Evolutionary conservation across 1,140 invertebrate species (phyloP).

Genomic region (Lerema accius): DNA sequence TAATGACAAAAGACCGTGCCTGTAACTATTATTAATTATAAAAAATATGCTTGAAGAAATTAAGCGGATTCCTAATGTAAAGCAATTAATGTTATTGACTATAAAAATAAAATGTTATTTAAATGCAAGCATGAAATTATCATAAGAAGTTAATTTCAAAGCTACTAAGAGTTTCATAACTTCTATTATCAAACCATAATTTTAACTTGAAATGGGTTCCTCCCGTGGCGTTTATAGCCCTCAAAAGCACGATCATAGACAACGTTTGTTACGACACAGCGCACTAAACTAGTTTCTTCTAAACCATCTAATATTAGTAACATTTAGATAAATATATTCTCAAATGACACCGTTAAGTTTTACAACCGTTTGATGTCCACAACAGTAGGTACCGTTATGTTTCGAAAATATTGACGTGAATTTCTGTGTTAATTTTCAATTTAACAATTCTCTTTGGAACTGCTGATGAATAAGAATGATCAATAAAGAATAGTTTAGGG

Average conservation of each 20-base stretch:
- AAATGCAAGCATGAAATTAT: too few relatives aligned
- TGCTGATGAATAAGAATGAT: too few relatives aligned
- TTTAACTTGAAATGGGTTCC: neutral
- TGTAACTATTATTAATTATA: too few relatives aligned
- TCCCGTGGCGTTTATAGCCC: neutral
- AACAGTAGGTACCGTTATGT: neutral
- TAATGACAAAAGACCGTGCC: too few relatives aligned
- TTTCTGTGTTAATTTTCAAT: neutral
- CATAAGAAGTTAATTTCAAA: too few relatives aligned
- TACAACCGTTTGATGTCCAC: neutral
- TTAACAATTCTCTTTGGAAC: neutral
- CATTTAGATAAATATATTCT: constrained; percentile 1
- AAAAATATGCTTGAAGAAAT: too few relatives aligned
- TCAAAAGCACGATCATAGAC: neutral
- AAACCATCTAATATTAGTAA: neutral
- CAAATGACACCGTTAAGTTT: neutral
- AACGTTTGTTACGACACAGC: neutral
- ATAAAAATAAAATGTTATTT: too few relatives aligned
- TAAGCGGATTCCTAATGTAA: too few relatives aligned
- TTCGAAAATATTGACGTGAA: neutral
- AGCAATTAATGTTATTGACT: too few relatives aligned
- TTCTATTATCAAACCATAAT: constrained; percentile 1
- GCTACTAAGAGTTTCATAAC: neutral
- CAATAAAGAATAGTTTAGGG: too few relatives aligned
- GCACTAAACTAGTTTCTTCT: neutral